A percentile compares a stretch with the other conserved stretches of the same genome.
These are phyloP conservation scores for Dasyurus viverrinus DNA, from an alignment of 2,113 vertebrate species.

Conservation along the genomic window DNA sequence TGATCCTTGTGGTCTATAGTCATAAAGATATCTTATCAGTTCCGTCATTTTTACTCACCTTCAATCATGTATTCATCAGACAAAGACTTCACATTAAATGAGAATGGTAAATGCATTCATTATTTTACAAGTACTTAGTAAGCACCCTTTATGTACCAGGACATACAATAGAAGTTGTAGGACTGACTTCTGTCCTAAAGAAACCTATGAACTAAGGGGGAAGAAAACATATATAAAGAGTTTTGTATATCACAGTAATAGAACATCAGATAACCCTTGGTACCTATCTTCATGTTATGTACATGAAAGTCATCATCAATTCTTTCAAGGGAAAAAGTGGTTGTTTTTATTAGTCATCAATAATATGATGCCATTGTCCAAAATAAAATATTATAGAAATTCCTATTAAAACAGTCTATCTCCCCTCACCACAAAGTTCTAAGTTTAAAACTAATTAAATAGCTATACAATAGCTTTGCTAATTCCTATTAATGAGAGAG, in stretches of 20 bases:
- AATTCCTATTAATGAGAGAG: slow-evolving; percentile 58
- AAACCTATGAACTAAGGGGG: neutral
- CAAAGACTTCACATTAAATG: neutral
- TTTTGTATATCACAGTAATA: neutral
- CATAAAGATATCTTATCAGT: neutral
- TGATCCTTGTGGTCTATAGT: neutral
- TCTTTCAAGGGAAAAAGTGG: neutral
- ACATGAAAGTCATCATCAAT: neutral
- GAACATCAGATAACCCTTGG: neutral
- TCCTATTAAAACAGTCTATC: neutral
- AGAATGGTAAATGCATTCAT: neutral
- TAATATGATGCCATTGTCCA: neutral
- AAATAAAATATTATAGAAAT: neutral
- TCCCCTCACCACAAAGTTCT: neutral
- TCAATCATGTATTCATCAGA: neutral
- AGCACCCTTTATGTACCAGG: neutral
- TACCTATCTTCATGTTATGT: neutral
- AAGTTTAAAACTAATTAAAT: slow-evolving; percentile 66
- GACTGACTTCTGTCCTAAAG: neutral
- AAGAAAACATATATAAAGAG: neutral
- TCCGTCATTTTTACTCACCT: neutral
- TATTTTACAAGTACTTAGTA: neutral
- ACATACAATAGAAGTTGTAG: neutral
- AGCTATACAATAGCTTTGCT: slow-evolving; percentile 49
- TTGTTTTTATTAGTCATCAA: neutral